Conservation (phyloP, 2,888 invertebrate genomes). For the Achlya flavicornis region DNA sequence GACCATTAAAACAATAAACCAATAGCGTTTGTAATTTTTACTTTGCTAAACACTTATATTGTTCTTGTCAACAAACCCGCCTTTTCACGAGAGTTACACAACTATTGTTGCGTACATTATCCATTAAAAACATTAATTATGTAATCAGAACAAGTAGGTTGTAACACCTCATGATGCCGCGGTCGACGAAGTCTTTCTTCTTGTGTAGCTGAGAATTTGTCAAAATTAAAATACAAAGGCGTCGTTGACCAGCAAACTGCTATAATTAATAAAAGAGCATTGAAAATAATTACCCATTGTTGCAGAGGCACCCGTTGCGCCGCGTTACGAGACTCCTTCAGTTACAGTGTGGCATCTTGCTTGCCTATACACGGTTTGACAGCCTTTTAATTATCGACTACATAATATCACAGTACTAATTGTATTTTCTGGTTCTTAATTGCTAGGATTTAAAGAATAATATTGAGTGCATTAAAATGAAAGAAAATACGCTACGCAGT, state of each 20-base stretch:
- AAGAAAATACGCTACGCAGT: no score
- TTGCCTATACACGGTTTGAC: not conserved
- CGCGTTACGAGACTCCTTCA: constrained; percentile 18
- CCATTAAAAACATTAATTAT: constrained; percentile 30
- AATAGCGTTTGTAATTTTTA: constrained; percentile 4
- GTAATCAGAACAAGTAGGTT: constrained; percentile 21
- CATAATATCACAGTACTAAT: not conserved
- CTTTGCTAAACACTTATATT: constrained; percentile 13
- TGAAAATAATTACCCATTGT: constrained; percentile 76
- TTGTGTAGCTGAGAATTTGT: constrained; percentile 71
- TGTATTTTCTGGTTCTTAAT: not conserved
- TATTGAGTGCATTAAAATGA: not conserved
- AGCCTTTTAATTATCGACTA: constrained; percentile 4
- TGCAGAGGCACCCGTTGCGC: constrained; percentile 33
- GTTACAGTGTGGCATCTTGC: constrained; percentile 19
- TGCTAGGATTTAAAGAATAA: not conserved
- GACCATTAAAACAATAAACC: no score
- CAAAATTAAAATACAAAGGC: constrained; percentile 78
- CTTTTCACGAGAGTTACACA: constrained; percentile 24
- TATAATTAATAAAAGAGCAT: constrained; percentile 75
- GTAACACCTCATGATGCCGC: constrained; percentile 37
- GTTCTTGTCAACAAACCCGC: constrained; percentile 19
- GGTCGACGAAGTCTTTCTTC: constrained; percentile 40
- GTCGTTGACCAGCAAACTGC: constrained; percentile 48
- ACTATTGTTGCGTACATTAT: constrained; percentile 27